These are phyloP conservation scores for Rana temporaria DNA, from an alignment of 2,113 vertebrate genomes.

Conservation along the genomic window DNA sequence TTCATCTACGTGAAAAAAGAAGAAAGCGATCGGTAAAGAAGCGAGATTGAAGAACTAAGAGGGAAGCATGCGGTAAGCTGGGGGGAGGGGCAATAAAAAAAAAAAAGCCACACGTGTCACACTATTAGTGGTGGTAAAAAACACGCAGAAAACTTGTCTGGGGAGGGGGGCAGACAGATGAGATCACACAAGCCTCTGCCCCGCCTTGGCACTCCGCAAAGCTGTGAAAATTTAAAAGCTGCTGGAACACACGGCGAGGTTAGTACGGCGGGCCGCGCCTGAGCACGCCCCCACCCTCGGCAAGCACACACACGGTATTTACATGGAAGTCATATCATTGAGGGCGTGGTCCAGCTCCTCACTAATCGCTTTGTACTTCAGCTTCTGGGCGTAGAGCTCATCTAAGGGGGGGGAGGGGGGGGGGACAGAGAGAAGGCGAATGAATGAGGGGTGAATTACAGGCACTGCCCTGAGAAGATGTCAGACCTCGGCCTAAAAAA, in stretches of 20 bases:
- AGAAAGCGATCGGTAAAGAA: conserved; percentile 14
- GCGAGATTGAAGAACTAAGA: not conserved
- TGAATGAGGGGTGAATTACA: not conserved
- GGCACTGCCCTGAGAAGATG: no score
- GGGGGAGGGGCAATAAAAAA: not conserved
- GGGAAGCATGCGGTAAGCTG: not conserved
- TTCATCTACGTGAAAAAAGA: conserved; percentile 34
- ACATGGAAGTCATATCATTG: conserved; percentile 99
- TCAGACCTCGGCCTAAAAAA: no score
- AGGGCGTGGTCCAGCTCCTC: conserved; percentile 98
- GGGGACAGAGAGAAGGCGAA: conserved; percentile 21
- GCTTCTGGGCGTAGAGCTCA: conserved; percentile 97
- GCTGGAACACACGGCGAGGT: not conserved
- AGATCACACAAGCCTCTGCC: conserved; percentile 15
- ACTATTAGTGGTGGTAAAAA: not conserved
- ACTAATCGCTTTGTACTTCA: conserved; percentile 99
- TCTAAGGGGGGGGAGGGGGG: conserved; percentile 67
- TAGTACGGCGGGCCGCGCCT: not conserved
- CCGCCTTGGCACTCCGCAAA: not conserved
- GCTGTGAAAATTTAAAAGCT: not conserved
- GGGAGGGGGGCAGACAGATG: not conserved
- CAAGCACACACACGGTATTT: conserved; percentile 72
- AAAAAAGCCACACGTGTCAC: not conserved
- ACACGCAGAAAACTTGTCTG: not conserved
- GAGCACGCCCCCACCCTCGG: not conserved